These are phyloP conservation scores for Hexactinellida sp. DNA, from an alignment of 37 sponge, comb jelly and placozoan species.

Conservation along the genomic window DNA sequence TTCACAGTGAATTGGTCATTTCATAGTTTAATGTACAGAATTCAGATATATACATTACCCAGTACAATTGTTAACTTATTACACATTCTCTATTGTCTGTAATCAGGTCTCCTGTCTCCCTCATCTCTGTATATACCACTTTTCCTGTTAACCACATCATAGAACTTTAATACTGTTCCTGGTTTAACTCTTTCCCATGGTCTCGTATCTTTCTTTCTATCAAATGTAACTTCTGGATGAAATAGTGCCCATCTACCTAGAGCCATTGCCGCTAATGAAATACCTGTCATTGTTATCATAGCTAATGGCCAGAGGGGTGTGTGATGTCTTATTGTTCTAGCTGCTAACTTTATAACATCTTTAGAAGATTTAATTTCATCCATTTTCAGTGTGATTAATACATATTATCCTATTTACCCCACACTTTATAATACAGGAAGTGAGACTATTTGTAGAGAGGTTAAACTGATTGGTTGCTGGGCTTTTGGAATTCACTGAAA, in stretches of 20 bases:
- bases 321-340: background rate
- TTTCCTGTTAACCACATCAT: background rate
- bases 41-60: too few species aligned
- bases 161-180: background rate
- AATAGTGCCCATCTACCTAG: background rate
- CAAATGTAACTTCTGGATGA: background rate
- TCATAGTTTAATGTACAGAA: too few species aligned
- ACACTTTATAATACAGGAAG: too few species aligned
- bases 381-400: too few species aligned
- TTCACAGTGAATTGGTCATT: too few species aligned
- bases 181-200: background rate
- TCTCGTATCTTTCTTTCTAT: background rate
- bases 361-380: too few species aligned
- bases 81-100: background rate
- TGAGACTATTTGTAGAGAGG: too few species aligned
- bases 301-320: background rate
- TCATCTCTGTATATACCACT: background rate
- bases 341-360: background rate
- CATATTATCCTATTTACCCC: too few species aligned
- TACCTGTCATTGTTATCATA: background rate
- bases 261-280: background rate
- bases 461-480: background rate
- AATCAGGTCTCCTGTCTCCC: background rate
- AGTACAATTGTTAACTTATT: too few species aligned
- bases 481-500: background rate